phyloP scores from a whole-genome alignment of 2,113 vertebrate genomes.

The Sarotherodon lohbergeri region DNA sequence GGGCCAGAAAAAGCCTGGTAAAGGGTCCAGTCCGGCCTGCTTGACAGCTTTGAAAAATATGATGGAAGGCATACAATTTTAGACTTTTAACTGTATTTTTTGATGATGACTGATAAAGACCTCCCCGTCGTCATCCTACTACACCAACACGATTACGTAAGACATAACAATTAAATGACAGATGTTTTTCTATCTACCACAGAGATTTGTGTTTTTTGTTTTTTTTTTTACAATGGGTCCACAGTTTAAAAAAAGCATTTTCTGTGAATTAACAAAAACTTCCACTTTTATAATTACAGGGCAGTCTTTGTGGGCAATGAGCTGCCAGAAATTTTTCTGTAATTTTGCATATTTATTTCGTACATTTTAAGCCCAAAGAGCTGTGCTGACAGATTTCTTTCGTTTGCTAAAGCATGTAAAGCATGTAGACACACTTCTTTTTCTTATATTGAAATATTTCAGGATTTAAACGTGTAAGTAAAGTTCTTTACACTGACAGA shows the following conservation, averaged over 20 bases:
- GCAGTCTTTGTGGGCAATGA: neutral
- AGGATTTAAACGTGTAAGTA: neutral
- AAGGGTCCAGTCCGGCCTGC: neutral
- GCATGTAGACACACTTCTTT: neutral
- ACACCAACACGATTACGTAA: neutral
- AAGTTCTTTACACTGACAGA: neutral
- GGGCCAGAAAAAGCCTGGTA: neutral
- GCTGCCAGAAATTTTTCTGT: neutral
- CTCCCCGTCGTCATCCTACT: neutral
- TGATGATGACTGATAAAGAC: neutral
- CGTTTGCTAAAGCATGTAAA: neutral
- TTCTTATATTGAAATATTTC: neutral
- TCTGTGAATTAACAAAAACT: neutral
- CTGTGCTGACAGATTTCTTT: neutral
- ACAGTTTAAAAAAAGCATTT: neutral
- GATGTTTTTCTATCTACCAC: too few relatives aligned
- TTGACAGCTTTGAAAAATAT: neutral
- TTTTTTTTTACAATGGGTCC: neutral
- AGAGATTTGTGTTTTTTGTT: neutral
- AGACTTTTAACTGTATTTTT: neutral
- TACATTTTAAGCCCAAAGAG: neutral
- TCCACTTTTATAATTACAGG: neutral
- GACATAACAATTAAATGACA: neutral
- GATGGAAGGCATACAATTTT: neutral
- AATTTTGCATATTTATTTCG: neutral